Evolutionary conservation across 2,888 invertebrate genomes (phyloP).

Genomic region (Papilio elwesi): DNA sequence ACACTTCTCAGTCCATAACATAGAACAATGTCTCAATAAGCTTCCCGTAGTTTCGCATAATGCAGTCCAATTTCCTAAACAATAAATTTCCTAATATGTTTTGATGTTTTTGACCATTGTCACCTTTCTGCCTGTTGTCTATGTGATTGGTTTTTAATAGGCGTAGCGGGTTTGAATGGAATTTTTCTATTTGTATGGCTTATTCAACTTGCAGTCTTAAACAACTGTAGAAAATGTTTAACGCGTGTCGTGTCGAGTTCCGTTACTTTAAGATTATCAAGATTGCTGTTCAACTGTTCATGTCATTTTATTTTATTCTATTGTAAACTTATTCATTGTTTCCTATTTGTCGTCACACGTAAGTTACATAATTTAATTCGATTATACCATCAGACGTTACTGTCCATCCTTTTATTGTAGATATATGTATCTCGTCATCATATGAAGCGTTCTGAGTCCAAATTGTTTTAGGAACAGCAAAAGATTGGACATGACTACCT

Average conservation of each 20-base stretch:
- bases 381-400: neutral
- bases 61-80: slow-evolving; percentile 74
- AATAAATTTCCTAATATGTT: slow-evolving; percentile 79
- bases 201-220: slow-evolving; percentile 48
- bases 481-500: no score
- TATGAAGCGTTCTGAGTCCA: neutral
- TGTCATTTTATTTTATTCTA: slow-evolving; percentile 25
- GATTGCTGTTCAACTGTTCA: slow-evolving; percentile 25
- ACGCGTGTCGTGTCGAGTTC: slow-evolving; percentile 63
- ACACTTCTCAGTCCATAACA: slow-evolving; percentile 62
- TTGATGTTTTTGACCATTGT: slow-evolving; percentile 76
- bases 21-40: slow-evolving; percentile 60
- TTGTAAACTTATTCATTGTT: slow-evolving; percentile 16
- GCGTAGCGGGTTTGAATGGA: slow-evolving; percentile 65
- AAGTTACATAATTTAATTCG: neutral
- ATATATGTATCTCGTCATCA: neutral
- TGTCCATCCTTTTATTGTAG: neutral
- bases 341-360: neutral
- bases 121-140: slow-evolving; percentile 55
- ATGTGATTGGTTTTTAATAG: slow-evolving; percentile 68
- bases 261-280: slow-evolving; percentile 59
- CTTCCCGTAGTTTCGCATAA: slow-evolving; percentile 73
- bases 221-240: slow-evolving; percentile 43
- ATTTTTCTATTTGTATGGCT: slow-evolving; percentile 51
- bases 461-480: neutral